Conservation (phyloP, 1,140 invertebrate genomes). For the Limonius californicus region DNA sequence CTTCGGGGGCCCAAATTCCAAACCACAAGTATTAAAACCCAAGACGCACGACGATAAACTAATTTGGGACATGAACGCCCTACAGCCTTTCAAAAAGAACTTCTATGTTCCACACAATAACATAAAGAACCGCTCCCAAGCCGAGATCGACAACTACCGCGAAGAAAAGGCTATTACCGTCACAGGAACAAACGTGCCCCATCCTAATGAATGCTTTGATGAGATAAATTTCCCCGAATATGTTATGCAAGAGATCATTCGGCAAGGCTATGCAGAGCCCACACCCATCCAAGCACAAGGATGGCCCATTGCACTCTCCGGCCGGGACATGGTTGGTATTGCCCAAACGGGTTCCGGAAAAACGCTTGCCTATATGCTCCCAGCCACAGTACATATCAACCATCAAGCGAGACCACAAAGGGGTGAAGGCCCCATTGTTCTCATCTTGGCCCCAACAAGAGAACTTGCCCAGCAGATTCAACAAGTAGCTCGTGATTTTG, state of each 20-base stretch:
- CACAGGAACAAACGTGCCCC: constrained; percentile 75
- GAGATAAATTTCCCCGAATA: constrained; percentile 86
- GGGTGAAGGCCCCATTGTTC: constrained; percentile 88
- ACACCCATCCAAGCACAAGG: constrained; percentile 75
- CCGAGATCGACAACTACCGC: constrained; percentile 73
- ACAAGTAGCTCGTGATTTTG: constrained; percentile 89
- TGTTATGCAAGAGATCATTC: constrained; percentile 73
- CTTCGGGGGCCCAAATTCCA: constrained; percentile 54
- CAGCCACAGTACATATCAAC: constrained; percentile 71
- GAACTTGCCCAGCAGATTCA: constrained; percentile 98
- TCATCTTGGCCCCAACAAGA: constrained; percentile 92
- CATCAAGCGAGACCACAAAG: constrained; percentile 64
- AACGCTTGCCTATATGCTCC: constrained; percentile 82
- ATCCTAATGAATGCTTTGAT: constrained; percentile 83
- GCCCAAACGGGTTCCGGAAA: constrained; percentile 94
- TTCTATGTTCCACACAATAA: constrained; percentile 84
- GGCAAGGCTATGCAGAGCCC: constrained; percentile 69
- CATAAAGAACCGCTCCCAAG: constrained; percentile 64
- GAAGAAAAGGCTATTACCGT: constrained; percentile 81
- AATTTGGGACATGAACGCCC: constrained; percentile 72
- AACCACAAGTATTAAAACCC: constrained; percentile 49
- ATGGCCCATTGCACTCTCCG: constrained; percentile 87
- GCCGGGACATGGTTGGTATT: constrained; percentile 93
- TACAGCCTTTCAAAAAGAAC: constrained; percentile 86
- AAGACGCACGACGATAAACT: constrained; percentile 57